Conservation (phyloP, 2,113 vertebrate species). For the Syrrhaptes paradoxus region DNA sequence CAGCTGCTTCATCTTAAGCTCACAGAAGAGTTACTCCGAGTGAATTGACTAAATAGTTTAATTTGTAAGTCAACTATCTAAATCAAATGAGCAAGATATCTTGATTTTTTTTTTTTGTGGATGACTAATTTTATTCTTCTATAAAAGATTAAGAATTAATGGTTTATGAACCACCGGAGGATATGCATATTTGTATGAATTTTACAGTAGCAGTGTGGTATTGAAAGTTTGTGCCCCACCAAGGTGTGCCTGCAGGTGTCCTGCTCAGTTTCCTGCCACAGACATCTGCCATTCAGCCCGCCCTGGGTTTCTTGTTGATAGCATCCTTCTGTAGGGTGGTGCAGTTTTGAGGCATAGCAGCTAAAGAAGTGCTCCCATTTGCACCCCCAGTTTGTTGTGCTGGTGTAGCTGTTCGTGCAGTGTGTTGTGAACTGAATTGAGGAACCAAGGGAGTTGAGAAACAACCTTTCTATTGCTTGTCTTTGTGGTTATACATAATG, state of each 20-base stretch:
- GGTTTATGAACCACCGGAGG: background rate
- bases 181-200: rapidly evolving
- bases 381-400: background rate
- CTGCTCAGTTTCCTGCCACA: background rate
- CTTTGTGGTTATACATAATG: background rate
- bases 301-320: background rate
- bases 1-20: background rate
- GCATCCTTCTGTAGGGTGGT: background rate
- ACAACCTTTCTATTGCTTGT: background rate
- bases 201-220: background rate
- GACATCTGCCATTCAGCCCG: background rate
- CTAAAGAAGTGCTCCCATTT: background rate
- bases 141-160: background rate
- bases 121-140: background rate
- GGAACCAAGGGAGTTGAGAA: background rate
- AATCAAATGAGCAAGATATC: background rate
- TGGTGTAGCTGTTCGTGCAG: background rate
- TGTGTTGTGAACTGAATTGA: background rate
- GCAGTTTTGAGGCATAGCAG: background rate
- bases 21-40: background rate
- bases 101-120: background rate
- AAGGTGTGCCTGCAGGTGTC: rapidly evolving
- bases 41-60: background rate
- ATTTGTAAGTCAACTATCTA: background rate
- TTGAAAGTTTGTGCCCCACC: background rate